Conservation (phyloP, 2,888 invertebrate genomes). For the Xylocampa areola region DNA sequence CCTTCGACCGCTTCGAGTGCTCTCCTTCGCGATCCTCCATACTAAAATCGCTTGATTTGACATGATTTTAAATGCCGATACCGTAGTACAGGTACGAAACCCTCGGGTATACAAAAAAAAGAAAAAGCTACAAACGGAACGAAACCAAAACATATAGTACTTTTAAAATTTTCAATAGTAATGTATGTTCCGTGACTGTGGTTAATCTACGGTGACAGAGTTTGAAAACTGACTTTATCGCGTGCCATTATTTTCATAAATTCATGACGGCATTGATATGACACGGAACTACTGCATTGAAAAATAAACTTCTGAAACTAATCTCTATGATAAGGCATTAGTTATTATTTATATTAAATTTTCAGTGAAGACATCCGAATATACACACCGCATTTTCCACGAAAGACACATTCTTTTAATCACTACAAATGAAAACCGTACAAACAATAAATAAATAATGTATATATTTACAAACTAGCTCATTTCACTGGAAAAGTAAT, state of each 20-base stretch:
- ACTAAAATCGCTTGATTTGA: constrained; percentile 88
- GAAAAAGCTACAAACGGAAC: constrained; percentile 7
- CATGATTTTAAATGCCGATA: constrained; percentile 88
- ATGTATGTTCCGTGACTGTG: constrained; percentile 50
- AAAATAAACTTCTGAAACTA: constrained; percentile 30
- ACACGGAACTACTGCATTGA: constrained; percentile 42
- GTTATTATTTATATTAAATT: constrained; percentile 12
- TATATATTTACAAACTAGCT: constrained; percentile 17
- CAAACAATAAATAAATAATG: constrained; percentile 63
- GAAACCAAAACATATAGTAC: constrained; percentile 12
- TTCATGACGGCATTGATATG: constrained; percentile 50
- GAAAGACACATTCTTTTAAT: constrained; percentile 5
- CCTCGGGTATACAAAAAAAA: constrained; percentile 26
- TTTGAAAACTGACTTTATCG: constrained; percentile 52
- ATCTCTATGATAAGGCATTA: constrained; percentile 9
- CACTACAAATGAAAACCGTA: constrained; percentile 16
- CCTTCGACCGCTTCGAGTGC: constrained; percentile 75
- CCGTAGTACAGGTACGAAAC: constrained; percentile 60
- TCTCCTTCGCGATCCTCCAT: constrained; percentile 76
- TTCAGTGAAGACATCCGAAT: constrained; percentile 2
- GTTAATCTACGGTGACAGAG: constrained; percentile 55
- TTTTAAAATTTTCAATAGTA: constrained; percentile 49
- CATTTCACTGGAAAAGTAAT: constrained; percentile 4
- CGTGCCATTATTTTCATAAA: constrained; percentile 59
- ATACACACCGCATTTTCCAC: constrained; percentile 4